These are phyloP conservation scores for Ornithorhynchus anatinus DNA, from an alignment of 2,113 vertebrate species.

Conservation along the genomic window DNA sequence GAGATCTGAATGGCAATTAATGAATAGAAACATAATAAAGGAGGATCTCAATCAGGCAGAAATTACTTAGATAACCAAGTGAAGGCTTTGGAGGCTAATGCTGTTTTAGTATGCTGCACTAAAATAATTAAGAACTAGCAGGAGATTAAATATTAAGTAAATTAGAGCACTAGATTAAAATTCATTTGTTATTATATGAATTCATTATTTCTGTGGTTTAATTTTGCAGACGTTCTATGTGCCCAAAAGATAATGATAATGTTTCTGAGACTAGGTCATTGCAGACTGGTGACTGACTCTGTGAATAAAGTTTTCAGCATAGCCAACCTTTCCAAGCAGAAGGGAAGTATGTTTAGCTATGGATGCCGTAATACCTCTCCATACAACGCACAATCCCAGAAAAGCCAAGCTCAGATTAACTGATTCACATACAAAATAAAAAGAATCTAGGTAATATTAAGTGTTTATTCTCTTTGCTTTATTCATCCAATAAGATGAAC, in stretches of 20 bases:
- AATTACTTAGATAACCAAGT: not conserved
- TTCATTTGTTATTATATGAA: not conserved
- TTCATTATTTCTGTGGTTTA: not conserved
- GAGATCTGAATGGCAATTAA: not conserved
- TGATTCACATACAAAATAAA: too few relatives aligned
- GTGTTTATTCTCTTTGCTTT: too few relatives aligned
- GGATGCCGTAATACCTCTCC: too few relatives aligned
- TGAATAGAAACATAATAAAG: not conserved
- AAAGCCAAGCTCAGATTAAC: too few relatives aligned
- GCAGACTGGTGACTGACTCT: not conserved
- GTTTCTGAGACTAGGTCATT: not conserved
- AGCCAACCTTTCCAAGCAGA: not conserved
- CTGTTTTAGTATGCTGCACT: not conserved
- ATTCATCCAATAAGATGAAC: too few relatives aligned
- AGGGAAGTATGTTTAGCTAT: not conserved
- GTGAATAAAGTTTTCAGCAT: not conserved
- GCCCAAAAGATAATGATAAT: too few relatives aligned
- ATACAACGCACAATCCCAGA: not conserved
- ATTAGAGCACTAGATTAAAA: not conserved
- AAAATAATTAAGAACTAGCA: not conserved
- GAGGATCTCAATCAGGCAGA: not conserved
- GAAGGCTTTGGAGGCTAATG: not conserved
- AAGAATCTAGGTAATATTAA: too few relatives aligned
- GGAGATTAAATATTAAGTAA: conserved; percentile 12
- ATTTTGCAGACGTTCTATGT: not conserved